Conservation (phyloP, 2,113 vertebrate species). For the Polypterus senegalus region DNA sequence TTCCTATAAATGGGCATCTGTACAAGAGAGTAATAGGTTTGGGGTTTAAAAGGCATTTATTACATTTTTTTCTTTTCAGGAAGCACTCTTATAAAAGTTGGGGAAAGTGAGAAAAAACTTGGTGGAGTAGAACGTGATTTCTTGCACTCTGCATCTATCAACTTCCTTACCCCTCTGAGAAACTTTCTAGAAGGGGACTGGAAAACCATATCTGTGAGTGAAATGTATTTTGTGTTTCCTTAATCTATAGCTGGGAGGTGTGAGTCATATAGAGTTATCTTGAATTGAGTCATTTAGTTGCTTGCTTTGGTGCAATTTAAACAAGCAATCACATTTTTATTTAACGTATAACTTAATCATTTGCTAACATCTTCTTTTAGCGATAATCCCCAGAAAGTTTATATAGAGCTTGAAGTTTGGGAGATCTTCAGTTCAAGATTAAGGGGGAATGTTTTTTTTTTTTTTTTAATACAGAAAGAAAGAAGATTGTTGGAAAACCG, state of each 20-base stretch:
- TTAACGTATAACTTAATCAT: no score
- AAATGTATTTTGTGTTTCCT: background rate
- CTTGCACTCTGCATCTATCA: constrained; percentile 69
- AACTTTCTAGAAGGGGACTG: constrained; percentile 98
- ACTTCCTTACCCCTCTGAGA: constrained; percentile 82
- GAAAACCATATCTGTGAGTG: constrained; percentile 80
- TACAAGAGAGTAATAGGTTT: no score
- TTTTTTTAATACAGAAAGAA: constrained; percentile 61
- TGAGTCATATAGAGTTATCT: background rate
- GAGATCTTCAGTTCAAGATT: no score
- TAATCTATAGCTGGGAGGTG: background rate
- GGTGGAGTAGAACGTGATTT: constrained; percentile 80
- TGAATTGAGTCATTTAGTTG: background rate
- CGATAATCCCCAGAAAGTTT: no score
- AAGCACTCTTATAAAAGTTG: constrained; percentile 79
- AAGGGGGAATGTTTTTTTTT: background rate
- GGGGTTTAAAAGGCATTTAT: no score
- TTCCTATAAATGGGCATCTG: no score
- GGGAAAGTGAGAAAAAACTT: constrained; percentile 73
- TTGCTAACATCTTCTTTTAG: no score
- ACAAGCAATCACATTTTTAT: no score
- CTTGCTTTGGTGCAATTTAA: no score
- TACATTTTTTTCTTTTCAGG: constrained; percentile 37
- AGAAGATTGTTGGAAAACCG: constrained; percentile 79
- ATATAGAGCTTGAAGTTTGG: no score